Evolutionary conservation across 1,140 invertebrate species (phyloP), one percentile per base, ranked within the genome.

Genomic region (Vanessa atalanta): DNA sequence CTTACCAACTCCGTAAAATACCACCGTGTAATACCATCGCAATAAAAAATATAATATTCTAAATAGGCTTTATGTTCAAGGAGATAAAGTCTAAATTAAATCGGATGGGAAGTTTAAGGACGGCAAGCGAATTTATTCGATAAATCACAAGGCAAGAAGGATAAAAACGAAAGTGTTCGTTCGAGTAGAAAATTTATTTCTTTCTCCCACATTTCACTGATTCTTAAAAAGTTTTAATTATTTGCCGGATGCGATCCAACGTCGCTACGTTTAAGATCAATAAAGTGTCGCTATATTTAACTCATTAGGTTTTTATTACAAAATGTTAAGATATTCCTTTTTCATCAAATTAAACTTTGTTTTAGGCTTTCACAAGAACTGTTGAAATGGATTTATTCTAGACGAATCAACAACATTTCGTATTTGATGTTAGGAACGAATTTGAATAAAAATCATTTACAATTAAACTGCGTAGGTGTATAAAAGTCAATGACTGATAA

Each of bases 191-290:
- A 90, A 90, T 88, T 88, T 87, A 90, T 89, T 87, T 87, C 82
- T 84, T 85, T 88, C 83, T 79, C 81, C 76, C 80, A 85, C 83
- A 84, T 84, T 85, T 87, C 84, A 82, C 72, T 88, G 78, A 82
- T 79, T 88, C 79, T 85, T 85, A 83, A 83, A 80, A 88, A 88
- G 79, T 88, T 88, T 87, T 88, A 90, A 88, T 90, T 90, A 86
- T 88, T 89, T 81, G 82, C 84, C 85, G 82, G 85, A 89, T 84
- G 79, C 77, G 78, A 77, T 75, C 76, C 65, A 68, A 74, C 79
- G 81, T 50, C 73, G 70, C 75, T 83, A 67, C 75, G 78, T 79
- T 83, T 77, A 71, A 82, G 77, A 88, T 85, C 79, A 84, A 84
- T 78, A 68, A 65, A 61, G 57, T 67, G 48, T 61, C 4, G 26